A percentile compares a stretch with the other conserved stretches of the same genome.
phyloP scores from a whole-genome alignment of 2,888 invertebrate genomes.

The Entomobrya multifasciata region DNA sequence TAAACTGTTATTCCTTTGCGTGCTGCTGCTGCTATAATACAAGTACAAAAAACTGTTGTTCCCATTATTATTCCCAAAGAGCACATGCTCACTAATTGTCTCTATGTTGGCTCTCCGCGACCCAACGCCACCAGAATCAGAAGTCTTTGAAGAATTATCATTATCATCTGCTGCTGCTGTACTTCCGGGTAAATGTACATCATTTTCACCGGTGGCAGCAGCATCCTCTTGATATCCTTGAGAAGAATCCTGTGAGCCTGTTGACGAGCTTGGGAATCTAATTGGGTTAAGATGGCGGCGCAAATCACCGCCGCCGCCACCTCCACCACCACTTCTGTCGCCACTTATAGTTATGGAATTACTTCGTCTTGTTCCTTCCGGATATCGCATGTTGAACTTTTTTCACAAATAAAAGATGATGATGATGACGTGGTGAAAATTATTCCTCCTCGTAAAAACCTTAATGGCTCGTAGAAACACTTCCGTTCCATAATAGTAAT shows the following conservation, averaged over 20 bases:
- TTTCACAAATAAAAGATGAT: neutral
- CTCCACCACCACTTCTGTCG: neutral
- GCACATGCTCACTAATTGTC: constrained; percentile 66
- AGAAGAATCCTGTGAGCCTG: constrained; percentile 23
- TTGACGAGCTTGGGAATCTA: constrained; percentile 30
- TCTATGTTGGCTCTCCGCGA: constrained; percentile 28
- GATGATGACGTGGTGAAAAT: neutral
- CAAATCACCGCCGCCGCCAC: neutral
- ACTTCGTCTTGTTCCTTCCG: constrained; percentile 40
- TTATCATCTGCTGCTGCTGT: neutral
- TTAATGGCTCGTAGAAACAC: neutral
- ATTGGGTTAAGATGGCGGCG: neutral
- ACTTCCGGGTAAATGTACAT: neutral
- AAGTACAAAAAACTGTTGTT: constrained; percentile 61
- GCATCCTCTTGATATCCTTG: neutral
- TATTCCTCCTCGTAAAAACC: neutral
- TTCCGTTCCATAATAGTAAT: neutral
- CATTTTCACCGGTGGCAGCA: too few relatives aligned
- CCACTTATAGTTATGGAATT: constrained; percentile 26
- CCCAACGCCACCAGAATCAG: neutral
- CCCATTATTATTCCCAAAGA: constrained; percentile 66
- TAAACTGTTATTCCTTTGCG: neutral
- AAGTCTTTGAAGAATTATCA: neutral
- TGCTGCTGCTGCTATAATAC: constrained; percentile 59
- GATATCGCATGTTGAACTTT: constrained; percentile 53